Evolutionary conservation across 2,797 vertebrate species (phyloP).

Genomic region (Pseudomugil tenellus): DNA sequence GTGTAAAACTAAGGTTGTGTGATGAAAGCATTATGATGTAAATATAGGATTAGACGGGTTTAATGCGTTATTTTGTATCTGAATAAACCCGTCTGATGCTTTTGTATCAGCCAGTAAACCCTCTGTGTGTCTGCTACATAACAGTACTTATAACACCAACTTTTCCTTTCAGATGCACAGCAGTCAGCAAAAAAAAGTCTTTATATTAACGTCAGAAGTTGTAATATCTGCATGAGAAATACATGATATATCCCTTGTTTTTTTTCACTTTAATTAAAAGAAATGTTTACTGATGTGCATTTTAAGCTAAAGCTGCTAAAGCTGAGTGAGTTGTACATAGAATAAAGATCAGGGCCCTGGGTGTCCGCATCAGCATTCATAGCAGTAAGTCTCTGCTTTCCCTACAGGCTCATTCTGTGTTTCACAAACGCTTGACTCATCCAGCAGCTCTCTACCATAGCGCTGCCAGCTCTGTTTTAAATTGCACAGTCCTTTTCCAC

Average conservation of each 20-base stretch:
- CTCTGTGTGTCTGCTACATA: background rate
- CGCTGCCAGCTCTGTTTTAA: background rate
- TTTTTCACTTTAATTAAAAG: too few relatives aligned
- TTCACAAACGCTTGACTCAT: background rate
- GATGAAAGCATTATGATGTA: background rate
- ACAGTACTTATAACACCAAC: background rate
- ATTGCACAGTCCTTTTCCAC: background rate
- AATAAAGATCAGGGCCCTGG: background rate
- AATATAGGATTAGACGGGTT: background rate
- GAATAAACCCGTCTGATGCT: background rate
- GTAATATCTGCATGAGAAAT: too few relatives aligned
- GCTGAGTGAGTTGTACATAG: too few relatives aligned
- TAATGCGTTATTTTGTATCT: background rate
- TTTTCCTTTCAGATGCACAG: background rate
- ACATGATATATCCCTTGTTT: background rate
- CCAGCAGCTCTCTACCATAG: background rate
- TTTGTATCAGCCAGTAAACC: background rate
- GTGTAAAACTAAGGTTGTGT: background rate
- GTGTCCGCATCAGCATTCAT: background rate
- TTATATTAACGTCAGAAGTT: too few relatives aligned
- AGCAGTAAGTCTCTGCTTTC: background rate
- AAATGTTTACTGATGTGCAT: background rate
- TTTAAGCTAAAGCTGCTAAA: background rate
- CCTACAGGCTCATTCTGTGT: too few relatives aligned
- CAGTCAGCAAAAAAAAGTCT: too few relatives aligned